phyloP scores from a whole-genome alignment of 1,140 invertebrate genomes.

The Megathymus violae region DNA sequence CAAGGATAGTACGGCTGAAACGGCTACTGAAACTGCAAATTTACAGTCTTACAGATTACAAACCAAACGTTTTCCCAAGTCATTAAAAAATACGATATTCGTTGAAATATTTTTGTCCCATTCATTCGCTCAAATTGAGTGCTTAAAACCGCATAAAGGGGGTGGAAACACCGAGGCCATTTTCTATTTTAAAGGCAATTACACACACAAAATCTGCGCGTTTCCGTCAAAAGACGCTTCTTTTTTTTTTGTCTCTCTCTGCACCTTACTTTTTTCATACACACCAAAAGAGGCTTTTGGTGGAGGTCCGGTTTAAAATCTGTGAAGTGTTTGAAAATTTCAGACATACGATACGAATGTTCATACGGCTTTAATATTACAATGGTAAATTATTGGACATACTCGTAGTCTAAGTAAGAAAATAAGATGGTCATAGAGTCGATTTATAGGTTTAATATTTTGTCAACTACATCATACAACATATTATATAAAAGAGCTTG shows the following conservation, averaged over 20 bases:
- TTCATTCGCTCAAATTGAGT: constrained; percentile 9
- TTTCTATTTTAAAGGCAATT: constrained; percentile 27
- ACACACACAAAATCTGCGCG: constrained; percentile 25
- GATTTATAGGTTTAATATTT: too few species aligned
- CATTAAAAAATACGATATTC: neutral
- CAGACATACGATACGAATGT: too few species aligned
- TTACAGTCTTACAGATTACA: neutral
- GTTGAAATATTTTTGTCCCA: constrained; percentile 8
- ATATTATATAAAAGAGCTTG: too few species aligned
- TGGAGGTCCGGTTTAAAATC: neutral
- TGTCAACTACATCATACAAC: too few species aligned
- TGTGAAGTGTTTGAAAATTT: neutral
- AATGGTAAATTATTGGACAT: too few species aligned
- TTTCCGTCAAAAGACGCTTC: constrained; percentile 11
- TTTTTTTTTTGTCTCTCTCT: neutral
- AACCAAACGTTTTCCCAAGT: constrained; percentile 8
- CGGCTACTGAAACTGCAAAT: neutral
- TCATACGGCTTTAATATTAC: too few species aligned
- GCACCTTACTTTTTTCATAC: neutral
- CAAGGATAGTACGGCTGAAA: neutral
- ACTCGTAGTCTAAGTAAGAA: too few species aligned
- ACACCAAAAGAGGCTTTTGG: neutral
- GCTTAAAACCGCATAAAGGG: constrained; percentile 16
- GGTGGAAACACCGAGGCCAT: constrained; percentile 20
- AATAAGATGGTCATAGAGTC: too few species aligned